Percentiles rank a stretch among this genome's conserved stretches.
Conservation (phyloP, 2,113 vertebrate species). For the Chamaea fasciata region DNA sequence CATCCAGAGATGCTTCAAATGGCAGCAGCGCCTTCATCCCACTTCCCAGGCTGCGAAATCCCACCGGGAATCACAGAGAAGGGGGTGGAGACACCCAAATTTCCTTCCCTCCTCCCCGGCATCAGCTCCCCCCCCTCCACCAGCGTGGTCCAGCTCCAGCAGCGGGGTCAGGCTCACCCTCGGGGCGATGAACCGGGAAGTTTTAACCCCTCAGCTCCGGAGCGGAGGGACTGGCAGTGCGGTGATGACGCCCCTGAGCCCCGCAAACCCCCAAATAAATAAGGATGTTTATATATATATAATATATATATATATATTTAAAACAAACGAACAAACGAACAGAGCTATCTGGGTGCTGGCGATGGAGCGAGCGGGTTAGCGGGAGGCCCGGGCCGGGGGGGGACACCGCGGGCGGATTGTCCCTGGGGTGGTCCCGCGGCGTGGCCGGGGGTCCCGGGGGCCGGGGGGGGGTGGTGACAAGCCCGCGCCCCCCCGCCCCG, state of each 20-base stretch:
- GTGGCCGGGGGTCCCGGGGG: neutral
- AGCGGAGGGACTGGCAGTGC: neutral
- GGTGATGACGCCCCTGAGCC: too few species aligned
- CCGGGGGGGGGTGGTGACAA: neutral
- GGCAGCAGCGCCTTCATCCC: neutral
- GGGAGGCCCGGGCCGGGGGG: neutral
- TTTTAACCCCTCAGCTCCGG: neutral
- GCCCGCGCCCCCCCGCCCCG: neutral
- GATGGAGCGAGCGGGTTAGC: neutral
- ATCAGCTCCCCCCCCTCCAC: neutral
- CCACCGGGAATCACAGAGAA: neutral
- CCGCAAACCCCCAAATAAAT: neutral
- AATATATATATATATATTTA: constrained; percentile 17
- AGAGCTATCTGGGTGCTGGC: constrained; percentile 7
- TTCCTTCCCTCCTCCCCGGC: neutral
- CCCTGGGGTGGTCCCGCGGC: neutral
- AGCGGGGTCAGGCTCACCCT: neutral
- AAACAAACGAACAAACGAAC: neutral
- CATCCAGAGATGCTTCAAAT: neutral
- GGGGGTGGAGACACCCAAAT: rapidly evolving
- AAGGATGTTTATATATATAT: constrained; percentile 13
- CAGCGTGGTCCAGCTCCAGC: neutral
- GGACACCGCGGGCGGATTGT: neutral
- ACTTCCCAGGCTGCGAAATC: neutral
- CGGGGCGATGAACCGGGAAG: neutral